A percentile compares a stretch with the other conserved stretches of the same genome.
Conservation (phyloP, 2,888 invertebrate genomes). For the Cerceris ruficornis region DNA sequence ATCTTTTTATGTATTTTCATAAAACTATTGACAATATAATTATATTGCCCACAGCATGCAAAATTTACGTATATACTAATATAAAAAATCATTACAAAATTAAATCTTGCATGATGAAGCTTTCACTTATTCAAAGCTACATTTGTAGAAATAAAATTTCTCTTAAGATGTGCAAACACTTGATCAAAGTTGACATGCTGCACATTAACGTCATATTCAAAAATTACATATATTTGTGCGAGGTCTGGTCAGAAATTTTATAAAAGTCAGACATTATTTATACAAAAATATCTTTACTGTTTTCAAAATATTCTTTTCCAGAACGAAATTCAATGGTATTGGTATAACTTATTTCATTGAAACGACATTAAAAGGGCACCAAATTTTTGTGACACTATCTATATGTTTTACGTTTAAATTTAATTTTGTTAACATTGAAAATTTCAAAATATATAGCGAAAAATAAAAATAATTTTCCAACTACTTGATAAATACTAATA, state of each 20-base stretch:
- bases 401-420: no score
- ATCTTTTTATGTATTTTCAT: conserved; percentile 43
- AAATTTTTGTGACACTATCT: no score
- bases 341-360: no score
- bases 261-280: background rate
- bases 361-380: no score
- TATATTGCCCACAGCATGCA: conserved; percentile 6
- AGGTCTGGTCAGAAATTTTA: background rate
- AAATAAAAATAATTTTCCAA: no score
- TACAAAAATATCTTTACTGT: background rate
- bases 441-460: no score
- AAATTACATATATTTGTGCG: background rate
- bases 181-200: background rate
- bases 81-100: background rate
- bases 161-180: background rate
- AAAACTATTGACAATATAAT: conserved; percentile 9
- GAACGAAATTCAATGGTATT: no score
- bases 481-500: no score
- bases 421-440: no score
- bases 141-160: background rate
- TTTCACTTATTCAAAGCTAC: background rate
- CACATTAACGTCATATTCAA: background rate
- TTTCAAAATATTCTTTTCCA: no score
- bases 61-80: background rate
- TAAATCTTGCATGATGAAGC: background rate